phyloP scores from a whole-genome alignment of 2,113 vertebrate genomes.

The Blennius ocellaris region DNA sequence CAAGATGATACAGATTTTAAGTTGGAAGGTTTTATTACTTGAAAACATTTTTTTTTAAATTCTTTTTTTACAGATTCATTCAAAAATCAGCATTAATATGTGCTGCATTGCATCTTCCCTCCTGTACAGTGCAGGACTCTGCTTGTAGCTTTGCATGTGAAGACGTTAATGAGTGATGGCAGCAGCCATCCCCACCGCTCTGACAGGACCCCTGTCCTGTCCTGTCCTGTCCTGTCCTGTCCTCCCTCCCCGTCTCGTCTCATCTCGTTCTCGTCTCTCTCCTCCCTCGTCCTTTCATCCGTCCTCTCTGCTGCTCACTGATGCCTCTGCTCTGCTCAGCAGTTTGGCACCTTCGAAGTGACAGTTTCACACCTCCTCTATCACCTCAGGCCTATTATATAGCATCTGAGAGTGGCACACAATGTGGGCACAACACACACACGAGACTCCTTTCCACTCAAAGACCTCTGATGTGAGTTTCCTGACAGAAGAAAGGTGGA shows the following conservation, averaged over 20 bases:
- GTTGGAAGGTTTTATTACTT: too few species aligned
- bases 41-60: too few species aligned
- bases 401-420: constrained; percentile 19
- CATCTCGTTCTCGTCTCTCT: constrained; percentile 18
- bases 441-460: constrained; percentile 4
- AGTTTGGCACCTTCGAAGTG: constrained; percentile 60
- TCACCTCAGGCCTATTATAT: constrained; percentile 44
- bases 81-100: neutral
- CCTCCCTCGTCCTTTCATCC: neutral
- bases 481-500: constrained; percentile 15
- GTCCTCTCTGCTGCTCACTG: constrained; percentile 3
- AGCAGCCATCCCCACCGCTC: constrained; percentile 37
- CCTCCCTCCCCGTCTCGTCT: constrained; percentile 35
- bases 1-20: neutral
- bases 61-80: neutral
- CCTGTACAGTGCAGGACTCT: neutral
- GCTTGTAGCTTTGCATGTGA: constrained; percentile 32
- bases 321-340: constrained; percentile 41
- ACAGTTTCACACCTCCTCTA: constrained; percentile 51
- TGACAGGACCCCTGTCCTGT: constrained; percentile 31
- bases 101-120: neutral
- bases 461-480: constrained; percentile 34
- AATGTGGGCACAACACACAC: neutral
- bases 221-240: constrained; percentile 22
- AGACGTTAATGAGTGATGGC: constrained; percentile 50